Evolutionary conservation across 2,888 invertebrate genomes (phyloP), one percentile per base, ranked within the genome.

Genomic region (Agelastica alni): DNA sequence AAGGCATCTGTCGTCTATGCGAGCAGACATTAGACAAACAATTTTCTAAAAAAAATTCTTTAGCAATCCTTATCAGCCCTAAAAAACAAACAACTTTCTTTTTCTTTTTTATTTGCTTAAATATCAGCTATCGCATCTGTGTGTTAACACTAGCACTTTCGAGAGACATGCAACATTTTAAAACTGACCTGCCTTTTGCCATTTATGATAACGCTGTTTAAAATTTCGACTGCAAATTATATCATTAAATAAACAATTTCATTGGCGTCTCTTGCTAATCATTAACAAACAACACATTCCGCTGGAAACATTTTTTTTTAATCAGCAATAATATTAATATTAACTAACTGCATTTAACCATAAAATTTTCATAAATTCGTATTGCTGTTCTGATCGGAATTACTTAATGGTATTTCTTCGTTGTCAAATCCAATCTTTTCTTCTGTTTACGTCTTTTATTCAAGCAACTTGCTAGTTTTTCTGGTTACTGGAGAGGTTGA

Each of bases 171-270:
- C 46, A 46, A 26, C 16, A 7, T 28, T 43, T 42, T 28, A 34
- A 48, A 52, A 52, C 52, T 56, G 52, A 53, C 53, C 53, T 56
- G 56, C 52, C 53, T 52, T 47, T 13, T 28, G 31, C 30, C 30
- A 34, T 46, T 47, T 17, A 10, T 14, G 49, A 49, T 49, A 49
- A 41, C 49, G 32, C 20, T 10, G 34, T 39, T 39, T 10, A 39
- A 39, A 18, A 39, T 22, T 20, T 20, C 6, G 2, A 39, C 10
- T 39, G 20, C 17, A 18, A 18, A 18, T 39, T 20, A 7, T 18
- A 12, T 7, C 10, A 18, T 10, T 20, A n/a, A 6, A 12, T 39
- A 12, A 39, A 39, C 7, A 39, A 36, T 4, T 1, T n/a, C 37
- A 39, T 39, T 12, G 37, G 12, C 17, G 37, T 12, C 5, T 17